A percentile compares a stretch with the other conserved stretches of the same genome.
Evolutionary conservation across 2,113 vertebrate genomes (phyloP).

Genomic region (Neogobius melanostomus): DNA sequence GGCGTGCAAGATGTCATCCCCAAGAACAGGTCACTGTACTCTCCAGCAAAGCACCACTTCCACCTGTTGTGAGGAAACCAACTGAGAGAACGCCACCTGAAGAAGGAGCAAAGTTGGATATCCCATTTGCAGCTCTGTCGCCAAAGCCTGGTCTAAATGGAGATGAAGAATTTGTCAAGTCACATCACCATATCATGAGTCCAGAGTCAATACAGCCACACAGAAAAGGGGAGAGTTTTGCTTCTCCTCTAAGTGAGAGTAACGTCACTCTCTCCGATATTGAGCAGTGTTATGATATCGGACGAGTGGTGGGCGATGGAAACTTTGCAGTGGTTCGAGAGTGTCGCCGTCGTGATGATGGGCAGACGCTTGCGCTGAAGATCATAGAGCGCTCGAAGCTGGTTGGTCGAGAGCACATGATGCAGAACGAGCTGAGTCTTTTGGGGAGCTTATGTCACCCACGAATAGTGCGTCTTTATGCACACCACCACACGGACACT

Average conservation of each 20-base stretch:
- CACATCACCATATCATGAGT: slow-evolving; percentile 23
- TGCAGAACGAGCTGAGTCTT: slow-evolving; percentile 92
- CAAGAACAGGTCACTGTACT: slow-evolving; percentile 21
- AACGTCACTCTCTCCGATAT: slow-evolving; percentile 72
- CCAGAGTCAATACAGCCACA: slow-evolving; percentile 9
- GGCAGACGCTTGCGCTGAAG: slow-evolving; percentile 86
- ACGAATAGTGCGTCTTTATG: slow-evolving; percentile 87
- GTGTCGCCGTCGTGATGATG: slow-evolving; percentile 76
- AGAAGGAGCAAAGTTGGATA: slow-evolving; percentile 18
- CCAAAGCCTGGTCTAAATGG: slow-evolving; percentile 26
- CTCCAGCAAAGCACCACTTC: slow-evolving; percentile 53
- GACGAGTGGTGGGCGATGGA: slow-evolving; percentile 89
- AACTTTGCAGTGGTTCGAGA: slow-evolving; percentile 94
- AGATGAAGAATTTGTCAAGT: slow-evolving; percentile 18
- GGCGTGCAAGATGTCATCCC: slow-evolving; percentile 26
- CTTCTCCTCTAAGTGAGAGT: slow-evolving; percentile 36
- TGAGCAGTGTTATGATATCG: slow-evolving; percentile 84
- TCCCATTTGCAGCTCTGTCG: not conserved
- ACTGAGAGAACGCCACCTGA: slow-evolving; percentile 33
- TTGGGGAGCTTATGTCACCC: slow-evolving; percentile 88
- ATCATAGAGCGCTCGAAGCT: slow-evolving; percentile 90
- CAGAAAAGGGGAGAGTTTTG: slow-evolving; percentile 20
- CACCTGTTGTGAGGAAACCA: slow-evolving; percentile 60
- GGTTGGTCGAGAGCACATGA: slow-evolving; percentile 91
- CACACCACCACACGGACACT: slow-evolving; percentile 85